These are phyloP conservation scores for Pseudomugil gertrudae DNA, from an alignment of 2,797 vertebrate genomes.

Conservation along the genomic window DNA sequence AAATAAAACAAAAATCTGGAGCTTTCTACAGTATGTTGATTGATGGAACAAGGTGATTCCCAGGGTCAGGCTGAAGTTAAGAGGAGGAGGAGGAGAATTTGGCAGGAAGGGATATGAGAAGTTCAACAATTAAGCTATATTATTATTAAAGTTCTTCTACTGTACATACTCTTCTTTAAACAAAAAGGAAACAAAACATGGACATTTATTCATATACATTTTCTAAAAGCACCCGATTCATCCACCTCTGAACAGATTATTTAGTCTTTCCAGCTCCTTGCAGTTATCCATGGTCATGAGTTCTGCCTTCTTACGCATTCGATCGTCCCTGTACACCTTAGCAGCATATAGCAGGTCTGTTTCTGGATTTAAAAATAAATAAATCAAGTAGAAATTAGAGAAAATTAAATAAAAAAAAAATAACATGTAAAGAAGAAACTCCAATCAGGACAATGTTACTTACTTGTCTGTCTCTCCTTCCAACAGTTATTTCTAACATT, in stretches of 20 bases:
- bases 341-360: constrained; percentile 94
- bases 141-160: constrained; percentile 59
- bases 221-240: constrained; percentile 79
- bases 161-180: constrained; percentile 63
- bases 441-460: constrained; percentile 55
- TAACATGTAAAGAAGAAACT: neutral
- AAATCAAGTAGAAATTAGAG: constrained; percentile 29
- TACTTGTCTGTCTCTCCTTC: constrained; percentile 98
- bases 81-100: constrained; percentile 37
- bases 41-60: constrained; percentile 59
- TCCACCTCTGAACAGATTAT: constrained; percentile 92
- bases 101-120: constrained; percentile 14
- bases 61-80: constrained; percentile 44
- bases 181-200: constrained; percentile 67
- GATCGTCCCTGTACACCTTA: constrained; percentile 94
- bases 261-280: constrained; percentile 94
- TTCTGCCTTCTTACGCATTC: constrained; percentile 93
- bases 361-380: constrained; percentile 80
- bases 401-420: neutral
- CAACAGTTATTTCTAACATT: constrained; percentile 98
- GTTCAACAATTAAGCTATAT: constrained; percentile 68
- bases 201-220: constrained; percentile 72
- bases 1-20: constrained; percentile 11
- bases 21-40: constrained; percentile 43
- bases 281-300: constrained; percentile 97